Conservation (phyloP, 2,797 vertebrate genomes). For the Tenualosa ilisha region DNA sequence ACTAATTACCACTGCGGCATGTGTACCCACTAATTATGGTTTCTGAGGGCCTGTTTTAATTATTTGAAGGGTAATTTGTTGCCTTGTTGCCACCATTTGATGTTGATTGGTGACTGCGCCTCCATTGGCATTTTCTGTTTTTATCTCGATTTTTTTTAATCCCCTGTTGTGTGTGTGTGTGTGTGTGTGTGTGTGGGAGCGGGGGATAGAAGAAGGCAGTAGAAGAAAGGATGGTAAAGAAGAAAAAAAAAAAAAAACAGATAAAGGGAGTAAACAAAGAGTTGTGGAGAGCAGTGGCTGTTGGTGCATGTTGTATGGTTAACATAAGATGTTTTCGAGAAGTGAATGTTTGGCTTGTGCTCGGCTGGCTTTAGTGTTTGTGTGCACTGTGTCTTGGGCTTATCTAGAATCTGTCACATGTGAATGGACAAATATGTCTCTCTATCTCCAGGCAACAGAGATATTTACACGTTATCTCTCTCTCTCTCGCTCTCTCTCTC, state of each 20-base stretch:
- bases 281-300: background rate
- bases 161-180: background rate
- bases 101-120: background rate
- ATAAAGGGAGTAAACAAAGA: too few species aligned
- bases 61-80: background rate
- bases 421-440: slow-evolving; percentile 11
- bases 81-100: background rate
- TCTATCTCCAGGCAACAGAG: slow-evolving; percentile 18
- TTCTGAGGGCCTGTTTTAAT: background rate
- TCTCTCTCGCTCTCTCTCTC: background rate
- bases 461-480: background rate
- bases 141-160: background rate
- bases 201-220: background rate
- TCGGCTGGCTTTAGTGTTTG: background rate
- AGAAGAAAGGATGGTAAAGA: background rate
- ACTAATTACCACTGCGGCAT: background rate
- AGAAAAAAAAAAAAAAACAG: too few species aligned
- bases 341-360: background rate
- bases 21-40: background rate
- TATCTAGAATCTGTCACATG: background rate
- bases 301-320: background rate
- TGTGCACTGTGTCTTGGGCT: background rate
- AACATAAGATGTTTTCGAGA: background rate
- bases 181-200: too few species aligned
- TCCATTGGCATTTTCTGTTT: background rate